phyloP scores from a whole-genome alignment of 1,140 invertebrate species.

The Popillia japonica region DNA sequence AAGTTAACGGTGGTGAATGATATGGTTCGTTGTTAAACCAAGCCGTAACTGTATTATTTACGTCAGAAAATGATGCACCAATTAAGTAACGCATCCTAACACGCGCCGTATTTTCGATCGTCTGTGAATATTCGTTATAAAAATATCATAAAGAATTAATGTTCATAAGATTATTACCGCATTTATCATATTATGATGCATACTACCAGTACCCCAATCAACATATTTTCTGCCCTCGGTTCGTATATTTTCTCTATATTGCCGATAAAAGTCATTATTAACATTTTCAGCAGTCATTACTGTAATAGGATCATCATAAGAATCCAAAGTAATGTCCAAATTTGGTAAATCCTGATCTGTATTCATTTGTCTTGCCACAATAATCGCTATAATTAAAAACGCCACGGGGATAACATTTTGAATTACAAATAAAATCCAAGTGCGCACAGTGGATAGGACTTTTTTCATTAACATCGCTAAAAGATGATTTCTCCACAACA shows the following conservation, averaged over 20 bases:
- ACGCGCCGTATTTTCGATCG: constrained; percentile 29
- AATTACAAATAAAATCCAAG: constrained; percentile 44
- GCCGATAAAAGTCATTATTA: constrained; percentile 16
- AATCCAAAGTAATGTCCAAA: constrained; percentile 41
- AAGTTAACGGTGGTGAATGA: constrained; percentile 44
- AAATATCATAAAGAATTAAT: neutral
- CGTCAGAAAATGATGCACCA: constrained; percentile 41
- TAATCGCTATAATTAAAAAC: constrained; percentile 36
- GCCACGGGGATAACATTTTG: constrained; percentile 43
- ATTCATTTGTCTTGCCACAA: constrained; percentile 21
- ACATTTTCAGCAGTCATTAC: constrained; percentile 36
- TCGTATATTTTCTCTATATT: constrained; percentile 27
- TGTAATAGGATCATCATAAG: constrained; percentile 43
- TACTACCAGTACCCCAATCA: constrained; percentile 15
- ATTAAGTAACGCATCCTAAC: constrained; percentile 45
- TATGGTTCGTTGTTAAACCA: constrained; percentile 47
- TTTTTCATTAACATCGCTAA: constrained; percentile 46
- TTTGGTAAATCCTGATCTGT: constrained; percentile 28
- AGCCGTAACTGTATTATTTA: constrained; percentile 38
- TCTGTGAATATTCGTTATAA: constrained; percentile 27
- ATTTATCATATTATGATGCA: constrained; percentile 38
- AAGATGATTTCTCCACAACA: constrained; percentile 43
- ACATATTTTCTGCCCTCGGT: constrained; percentile 31
- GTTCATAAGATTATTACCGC: constrained; percentile 38
- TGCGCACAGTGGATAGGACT: constrained; percentile 38